Base-by-base conservation (phyloP, 2,797 vertebrate species). In the Pelochelys cantorii region DNA sequence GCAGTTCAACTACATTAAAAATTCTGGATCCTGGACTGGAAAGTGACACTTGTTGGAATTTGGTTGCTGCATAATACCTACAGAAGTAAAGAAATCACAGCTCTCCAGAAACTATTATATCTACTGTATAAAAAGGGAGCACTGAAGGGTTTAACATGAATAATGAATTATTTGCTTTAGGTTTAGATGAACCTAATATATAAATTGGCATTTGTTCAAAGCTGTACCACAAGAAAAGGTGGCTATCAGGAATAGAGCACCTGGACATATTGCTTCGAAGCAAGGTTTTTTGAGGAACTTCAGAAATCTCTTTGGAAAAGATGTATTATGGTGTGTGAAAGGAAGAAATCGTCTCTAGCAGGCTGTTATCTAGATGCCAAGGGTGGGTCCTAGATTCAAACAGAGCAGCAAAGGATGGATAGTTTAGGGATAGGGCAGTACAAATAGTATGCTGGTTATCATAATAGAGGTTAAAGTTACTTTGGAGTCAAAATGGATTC, bases 401-500 rank as follows among this genome's bases (percentile, higher is more conserved):
- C 91, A 95, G 93, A 93, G 34, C 81, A 95, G 91, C 94, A 96
- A 31, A 93, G 85, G 96, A 96, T 82, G 53, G 94, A 88, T 89
- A 93, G 88, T 93, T 95, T 93, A 95, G 94, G 82, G 57, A 94
- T n/a, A 86, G 65, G 34, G 65, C 87, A 81, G 93, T 88, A 92
- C 91, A 97, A 95, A 91, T 80, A 94, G 95, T 96, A 95, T 97
- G 96, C 94, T 92, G 91, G 96, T 93, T 93, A 94, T 90, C 23
- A 1, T 27, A 96, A 92, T 94, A 95, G 80, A 91, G 84, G 85
- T 60, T 80, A 95, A 80, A 85, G 74, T 91, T 85, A 96, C 88
- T 94, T 86, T 93, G n/a, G 87, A 96, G 94, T 59, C 55, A 79
- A 95, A 96, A 88, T 79, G 87, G 81, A 95, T 90, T 88, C 3